phyloP scores from a whole-genome alignment of 2,888 invertebrate genomes.

The Limnephilus marmoratus region DNA sequence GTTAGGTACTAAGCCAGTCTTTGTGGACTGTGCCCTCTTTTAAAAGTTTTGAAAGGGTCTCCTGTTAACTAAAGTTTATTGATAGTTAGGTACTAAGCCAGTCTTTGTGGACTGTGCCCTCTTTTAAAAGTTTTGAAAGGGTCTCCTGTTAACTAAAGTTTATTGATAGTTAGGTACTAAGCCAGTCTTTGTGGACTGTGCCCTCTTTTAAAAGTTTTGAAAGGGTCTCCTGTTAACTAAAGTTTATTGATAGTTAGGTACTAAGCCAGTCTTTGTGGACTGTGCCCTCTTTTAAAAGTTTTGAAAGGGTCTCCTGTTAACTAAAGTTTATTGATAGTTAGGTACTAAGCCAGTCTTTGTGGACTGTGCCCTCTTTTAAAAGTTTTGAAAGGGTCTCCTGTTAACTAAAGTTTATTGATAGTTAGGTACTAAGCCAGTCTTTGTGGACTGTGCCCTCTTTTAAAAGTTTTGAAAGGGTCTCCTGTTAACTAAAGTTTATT shows the following conservation, averaged over 20 bases:
- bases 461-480: background rate
- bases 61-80: background rate
- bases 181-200: background rate
- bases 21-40: background rate
- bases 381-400: background rate
- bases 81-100: background rate
- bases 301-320: background rate
- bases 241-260: background rate
- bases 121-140: background rate
- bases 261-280: background rate
- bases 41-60: background rate
- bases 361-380: background rate
- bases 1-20: background rate
- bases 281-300: background rate
- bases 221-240: background rate
- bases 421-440: background rate
- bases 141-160: background rate
- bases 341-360: background rate
- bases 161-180: background rate
- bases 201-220: background rate
- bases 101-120: background rate
- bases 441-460: background rate
- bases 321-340: background rate
- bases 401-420: background rate
- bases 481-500: background rate